Evolutionary conservation across 2,888 invertebrate species (phyloP), one percentile per base, ranked within the genome.

Genomic region (Ectemnius continuus): DNA sequence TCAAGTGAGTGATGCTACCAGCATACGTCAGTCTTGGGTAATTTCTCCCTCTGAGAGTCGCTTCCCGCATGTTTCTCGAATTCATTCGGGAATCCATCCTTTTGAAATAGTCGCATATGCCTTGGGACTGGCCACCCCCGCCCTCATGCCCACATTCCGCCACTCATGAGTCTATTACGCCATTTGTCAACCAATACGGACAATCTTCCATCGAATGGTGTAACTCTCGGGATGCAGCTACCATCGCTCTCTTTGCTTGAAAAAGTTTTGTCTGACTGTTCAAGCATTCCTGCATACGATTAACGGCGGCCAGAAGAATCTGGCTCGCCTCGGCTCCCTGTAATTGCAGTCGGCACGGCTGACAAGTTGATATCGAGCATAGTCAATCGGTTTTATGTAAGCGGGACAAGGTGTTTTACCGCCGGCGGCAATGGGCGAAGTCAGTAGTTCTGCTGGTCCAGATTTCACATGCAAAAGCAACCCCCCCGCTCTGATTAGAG

Each of bases 401-500:
- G 28, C 13, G 13, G 4, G 20, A 18, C 46, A 48, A 69, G n/a
- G 11, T 23, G 4, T 4, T 68, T 11, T 11, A 45, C 36, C 18
- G 36, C 36, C 36, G 18, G 6, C 13, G 11, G 26, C 18, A 4
- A 26, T n/a, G 2, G 2, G 45, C 18, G 11, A 23, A 67, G 73
- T 52, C 75, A 74, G 75, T 74, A 62, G 62, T 75, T 75, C 26
- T 45, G 45, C 78, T 59, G 76, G 77, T 68, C 48, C 36, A 76
- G 75, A 73, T 83, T 80, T 78, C 80, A 83, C 85, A 86, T 88
- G 86, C 86, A 87, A 89, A 89, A 85, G 87, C 87, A 87, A 86
- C 79, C 87, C 87, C 85, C 87, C 85, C 81, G 81, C 78, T 82
- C 76, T 85, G 88, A 88, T 87, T 88, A 88, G 87, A 87, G 85